Evolutionary conservation across 2,113 vertebrate species (phyloP).

Genomic region (Pelobates fuscus): DNA sequence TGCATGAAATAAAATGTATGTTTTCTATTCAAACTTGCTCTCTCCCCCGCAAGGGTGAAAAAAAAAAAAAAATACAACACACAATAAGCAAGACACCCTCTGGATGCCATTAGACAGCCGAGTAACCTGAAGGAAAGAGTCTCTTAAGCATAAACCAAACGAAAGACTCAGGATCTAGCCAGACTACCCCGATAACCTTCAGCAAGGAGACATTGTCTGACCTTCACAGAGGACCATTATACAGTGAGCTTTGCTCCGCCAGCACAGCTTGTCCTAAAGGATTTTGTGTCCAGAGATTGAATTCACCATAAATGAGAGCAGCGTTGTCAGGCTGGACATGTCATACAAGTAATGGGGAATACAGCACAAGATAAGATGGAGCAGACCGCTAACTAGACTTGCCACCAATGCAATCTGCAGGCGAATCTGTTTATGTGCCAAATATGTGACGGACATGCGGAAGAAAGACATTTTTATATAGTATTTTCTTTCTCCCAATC

Average conservation of each 20-base stretch:
- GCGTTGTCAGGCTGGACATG: neutral
- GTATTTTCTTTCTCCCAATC: too few species aligned
- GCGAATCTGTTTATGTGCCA: too few species aligned
- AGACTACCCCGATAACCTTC: slow-evolving; percentile 1
- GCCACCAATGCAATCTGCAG: too few species aligned
- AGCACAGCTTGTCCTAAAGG: neutral
- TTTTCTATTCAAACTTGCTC: slow-evolving; percentile 18
- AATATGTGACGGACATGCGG: too few species aligned
- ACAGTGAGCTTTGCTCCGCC: neutral
- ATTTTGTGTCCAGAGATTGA: slow-evolving; percentile 1
- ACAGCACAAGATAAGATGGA: too few species aligned
- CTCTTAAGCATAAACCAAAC: neutral
- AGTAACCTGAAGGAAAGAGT: neutral
- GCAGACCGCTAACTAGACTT: too few species aligned
- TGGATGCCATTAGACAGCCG: neutral
- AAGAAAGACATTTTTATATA: too few species aligned
- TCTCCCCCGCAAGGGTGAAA: slow-evolving; percentile 10
- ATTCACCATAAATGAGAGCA: too few species aligned
- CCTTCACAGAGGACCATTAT: neutral
- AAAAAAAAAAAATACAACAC: too few species aligned
- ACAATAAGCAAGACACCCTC: neutral
- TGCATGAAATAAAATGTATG: slow-evolving; percentile 20
- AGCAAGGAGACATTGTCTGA: neutral
- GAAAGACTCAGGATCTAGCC: neutral
- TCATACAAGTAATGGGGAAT: too few species aligned